Evolutionary conservation across 64 coral and sea anemone genomes (phyloP), one percentile per base, ranked within the genome.

Genomic region (Acropora yongei): DNA sequence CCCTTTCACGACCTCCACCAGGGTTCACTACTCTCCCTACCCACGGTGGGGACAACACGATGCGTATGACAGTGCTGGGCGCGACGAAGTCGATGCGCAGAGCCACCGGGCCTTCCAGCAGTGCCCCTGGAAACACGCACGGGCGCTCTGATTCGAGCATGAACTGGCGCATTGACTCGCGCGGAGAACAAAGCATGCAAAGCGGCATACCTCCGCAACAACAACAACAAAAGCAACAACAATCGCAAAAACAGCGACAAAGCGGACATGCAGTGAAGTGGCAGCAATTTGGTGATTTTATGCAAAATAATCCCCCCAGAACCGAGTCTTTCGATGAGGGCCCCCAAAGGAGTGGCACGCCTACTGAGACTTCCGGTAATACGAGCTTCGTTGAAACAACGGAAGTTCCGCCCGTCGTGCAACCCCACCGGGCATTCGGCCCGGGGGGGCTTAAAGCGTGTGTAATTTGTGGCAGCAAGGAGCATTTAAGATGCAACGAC

Each of bases 11-110:
- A 5, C 84, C 91, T 69, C 84, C 91, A 2, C 83, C 91, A 4
- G 91, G 91, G 1, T 87, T 93, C 71, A 42, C 91, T 43, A 63
- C 91, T 11, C 91, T 87, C 3, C 91, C 91, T n/a, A 77, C 91
- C 43, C 83, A 93, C 4, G 86, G 76, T 14, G 84, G 91, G 75
- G 86, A 75, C 47, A 75, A 48, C 3, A 76, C 76, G 13, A 75
- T 76, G 75, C 74, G 60, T 60, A 87, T 57, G 47, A 77, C 82
- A 13, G 91, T 87, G 44, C 41, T 93, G 30, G 17, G 91, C 60
- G 60, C 75, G 18, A 55, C 51, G 6, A 93, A 78, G 44, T 44
- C 82, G 49, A 69, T 68, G 50, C 10, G 73, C 46, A 55, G 60
- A 47, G 1, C 10, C 13, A 78, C 30, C 8, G 30, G 42, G 9